Conservation (phyloP, 2,797 vertebrate species). For the Buphagus erythrorhynchus region DNA sequence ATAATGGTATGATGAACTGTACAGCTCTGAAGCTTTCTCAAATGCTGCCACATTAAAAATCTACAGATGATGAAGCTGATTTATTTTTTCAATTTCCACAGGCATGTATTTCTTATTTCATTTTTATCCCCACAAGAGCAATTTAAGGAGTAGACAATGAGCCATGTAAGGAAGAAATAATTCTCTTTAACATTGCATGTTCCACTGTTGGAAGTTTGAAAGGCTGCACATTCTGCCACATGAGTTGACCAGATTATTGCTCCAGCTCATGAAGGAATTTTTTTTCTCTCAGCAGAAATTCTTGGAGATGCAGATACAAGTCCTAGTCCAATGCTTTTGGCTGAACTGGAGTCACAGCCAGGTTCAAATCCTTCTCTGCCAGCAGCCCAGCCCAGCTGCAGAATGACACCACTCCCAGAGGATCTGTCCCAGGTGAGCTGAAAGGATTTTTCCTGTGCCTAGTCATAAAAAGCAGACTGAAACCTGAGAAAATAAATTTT, state of each 20-base stretch:
- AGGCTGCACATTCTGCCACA: not conserved
- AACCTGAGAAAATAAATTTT: not conserved
- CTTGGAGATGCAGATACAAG: slow-evolving; percentile 49
- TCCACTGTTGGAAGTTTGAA: not conserved
- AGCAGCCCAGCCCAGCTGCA: slow-evolving; percentile 25
- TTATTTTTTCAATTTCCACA: slow-evolving; percentile 17
- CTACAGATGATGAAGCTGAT: not conserved
- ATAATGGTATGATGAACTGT: not conserved
- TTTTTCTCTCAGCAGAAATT: slow-evolving; percentile 52
- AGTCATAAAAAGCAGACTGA: not conserved
- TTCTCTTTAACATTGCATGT: not conserved
- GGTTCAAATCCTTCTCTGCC: slow-evolving; percentile 27
- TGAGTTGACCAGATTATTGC: not conserved
- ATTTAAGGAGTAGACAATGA: not conserved
- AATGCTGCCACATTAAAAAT: not conserved
- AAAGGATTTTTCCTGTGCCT: not conserved
- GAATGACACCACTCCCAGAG: not conserved
- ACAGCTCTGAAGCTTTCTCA: not conserved
- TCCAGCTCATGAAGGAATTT: not conserved
- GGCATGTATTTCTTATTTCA: not conserved
- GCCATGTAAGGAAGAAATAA: not conserved
- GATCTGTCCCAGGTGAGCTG: slow-evolving; percentile 70
- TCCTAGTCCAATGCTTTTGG: slow-evolving; percentile 70
- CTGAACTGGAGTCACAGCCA: slow-evolving; percentile 59
- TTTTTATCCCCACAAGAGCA: not conserved